Percentiles rank a stretch among this genome's conserved stretches.
Conservation (phyloP, 2,797 vertebrate genomes). For the Hephaestus fuliginosus region DNA sequence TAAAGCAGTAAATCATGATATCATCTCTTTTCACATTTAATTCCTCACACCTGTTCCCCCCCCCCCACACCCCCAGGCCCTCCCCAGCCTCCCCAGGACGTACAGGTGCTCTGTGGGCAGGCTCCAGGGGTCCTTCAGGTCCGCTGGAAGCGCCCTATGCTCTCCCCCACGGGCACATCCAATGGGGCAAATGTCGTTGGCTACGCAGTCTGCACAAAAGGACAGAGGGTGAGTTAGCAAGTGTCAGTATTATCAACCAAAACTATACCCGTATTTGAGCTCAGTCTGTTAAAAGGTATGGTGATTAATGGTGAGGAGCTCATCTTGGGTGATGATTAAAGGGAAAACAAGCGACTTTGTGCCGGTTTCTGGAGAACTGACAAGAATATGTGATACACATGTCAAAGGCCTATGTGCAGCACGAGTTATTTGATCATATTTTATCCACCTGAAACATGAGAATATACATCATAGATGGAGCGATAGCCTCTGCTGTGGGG, state of each 20-base stretch:
- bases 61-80: conserved; percentile 85
- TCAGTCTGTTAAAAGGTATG: conserved; percentile 9
- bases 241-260: not conserved
- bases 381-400: conserved; percentile 11
- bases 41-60: conserved; percentile 24
- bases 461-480: conserved; percentile 51
- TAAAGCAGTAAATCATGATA: conserved; percentile 12
- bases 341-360: not conserved
- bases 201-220: conserved; percentile 94
- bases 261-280: not conserved
- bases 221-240: conserved; percentile 89
- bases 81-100: conserved; percentile 92
- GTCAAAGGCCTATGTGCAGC: conserved; percentile 8
- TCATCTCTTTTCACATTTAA: too few species aligned
- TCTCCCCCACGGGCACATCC: conserved; percentile 91
- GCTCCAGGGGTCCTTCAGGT: conserved; percentile 90
- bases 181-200: conserved; percentile 95
- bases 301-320: not conserved
- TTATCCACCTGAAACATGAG: conserved; percentile 36
- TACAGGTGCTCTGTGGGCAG: conserved; percentile 90
- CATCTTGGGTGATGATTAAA: conserved; percentile 12
- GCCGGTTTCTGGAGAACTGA: not conserved
- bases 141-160: conserved; percentile 91
- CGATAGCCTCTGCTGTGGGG: conserved; percentile 9
- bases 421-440: conserved; percentile 26